A percentile compares a stretch with the other conserved stretches of the same genome.
Evolutionary conservation across 2,797 vertebrate genomes (phyloP).

Genomic region (Mormyrops boulengeri): DNA sequence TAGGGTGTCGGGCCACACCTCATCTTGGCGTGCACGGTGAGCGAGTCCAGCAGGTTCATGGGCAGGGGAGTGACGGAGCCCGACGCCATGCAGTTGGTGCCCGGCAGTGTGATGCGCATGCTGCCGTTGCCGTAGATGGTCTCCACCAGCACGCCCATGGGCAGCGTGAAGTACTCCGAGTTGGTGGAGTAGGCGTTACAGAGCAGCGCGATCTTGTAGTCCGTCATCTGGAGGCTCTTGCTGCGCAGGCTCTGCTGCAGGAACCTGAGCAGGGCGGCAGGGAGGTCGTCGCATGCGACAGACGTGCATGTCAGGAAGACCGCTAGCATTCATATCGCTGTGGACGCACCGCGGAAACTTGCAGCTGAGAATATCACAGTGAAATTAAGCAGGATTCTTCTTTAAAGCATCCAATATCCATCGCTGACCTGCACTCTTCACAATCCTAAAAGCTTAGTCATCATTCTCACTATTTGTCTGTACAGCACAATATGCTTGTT

Average conservation of each 20-base stretch:
- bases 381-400: neutral
- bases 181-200: conserved; percentile 98
- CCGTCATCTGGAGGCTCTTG: conserved; percentile 92
- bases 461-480: neutral
- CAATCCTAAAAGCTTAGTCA: neutral
- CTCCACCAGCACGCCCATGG: conserved; percentile 96
- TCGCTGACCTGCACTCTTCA: neutral
- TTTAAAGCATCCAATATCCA: neutral
- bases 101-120: conserved; percentile 83
- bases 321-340: neutral
- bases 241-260: conserved; percentile 92
- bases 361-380: neutral
- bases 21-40: conserved; percentile 98
- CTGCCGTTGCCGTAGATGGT: conserved; percentile 96
- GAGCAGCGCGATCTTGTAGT: conserved; percentile 96
- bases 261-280: conserved; percentile 62
- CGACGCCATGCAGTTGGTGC: conserved; percentile 87
- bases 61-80: conserved; percentile 87
- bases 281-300: neutral
- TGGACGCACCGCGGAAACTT: neutral
- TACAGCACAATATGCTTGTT: neutral
- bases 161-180: conserved; percentile 93
- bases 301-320: neutral
- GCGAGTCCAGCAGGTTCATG: conserved; percentile 95
- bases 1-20: conserved; percentile 60